Conservation (phyloP, 30 jellyfish, hydroid and myxozoan species). For the Nemopilema nomurai region DNA sequence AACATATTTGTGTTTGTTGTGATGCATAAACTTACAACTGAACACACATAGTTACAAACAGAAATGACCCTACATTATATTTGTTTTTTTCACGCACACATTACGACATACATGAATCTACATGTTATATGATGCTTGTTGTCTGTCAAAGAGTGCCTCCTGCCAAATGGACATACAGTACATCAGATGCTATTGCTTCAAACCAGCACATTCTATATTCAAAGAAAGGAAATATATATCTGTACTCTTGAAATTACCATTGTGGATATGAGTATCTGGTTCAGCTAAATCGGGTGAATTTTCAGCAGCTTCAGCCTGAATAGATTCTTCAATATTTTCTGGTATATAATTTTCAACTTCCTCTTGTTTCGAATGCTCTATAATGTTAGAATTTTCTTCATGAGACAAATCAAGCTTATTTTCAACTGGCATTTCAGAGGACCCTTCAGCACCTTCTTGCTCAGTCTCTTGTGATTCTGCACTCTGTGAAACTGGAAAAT, state of each 20-base stretch:
- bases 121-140: no score
- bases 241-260: no score
- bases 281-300: neutral
- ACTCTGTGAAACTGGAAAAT: neutral
- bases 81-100: neutral
- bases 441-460: neutral
- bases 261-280: no score
- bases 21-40: no score
- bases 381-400: neutral
- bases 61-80: neutral
- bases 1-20: no score
- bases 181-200: no score
- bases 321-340: neutral
- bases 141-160: no score
- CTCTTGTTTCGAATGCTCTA: neutral
- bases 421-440: conserved; percentile 4
- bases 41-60: neutral
- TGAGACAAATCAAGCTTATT: neutral
- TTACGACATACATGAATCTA: no score
- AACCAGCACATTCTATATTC: no score
- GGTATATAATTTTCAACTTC: neutral
- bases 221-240: no score
- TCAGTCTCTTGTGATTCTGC: neutral
- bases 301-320: neutral
- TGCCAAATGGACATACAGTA: no score